phyloP scores from a whole-genome alignment of 2,888 invertebrate species.

The Tetragonula carbonaria region DNA sequence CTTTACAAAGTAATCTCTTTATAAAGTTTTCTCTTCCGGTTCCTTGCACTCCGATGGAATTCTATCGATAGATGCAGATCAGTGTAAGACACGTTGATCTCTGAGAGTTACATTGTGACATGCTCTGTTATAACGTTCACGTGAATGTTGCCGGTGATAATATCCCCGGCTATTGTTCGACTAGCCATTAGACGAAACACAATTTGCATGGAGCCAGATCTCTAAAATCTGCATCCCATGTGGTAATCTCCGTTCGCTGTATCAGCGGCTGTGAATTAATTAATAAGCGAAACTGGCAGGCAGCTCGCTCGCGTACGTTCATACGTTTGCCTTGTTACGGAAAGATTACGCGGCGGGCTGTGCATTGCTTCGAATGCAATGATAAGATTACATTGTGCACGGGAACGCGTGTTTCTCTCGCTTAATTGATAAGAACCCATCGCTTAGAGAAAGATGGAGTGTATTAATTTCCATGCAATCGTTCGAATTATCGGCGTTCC shows the following conservation, averaged over 20 bases:
- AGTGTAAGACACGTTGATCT: neutral
- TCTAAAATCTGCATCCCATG: neutral
- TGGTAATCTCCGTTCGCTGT: slow-evolving; percentile 11
- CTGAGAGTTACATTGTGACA: neutral
- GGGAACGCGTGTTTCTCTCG: neutral
- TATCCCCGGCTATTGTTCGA: neutral
- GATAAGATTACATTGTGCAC: slow-evolving; percentile 25
- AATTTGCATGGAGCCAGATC: neutral
- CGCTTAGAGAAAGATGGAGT: neutral
- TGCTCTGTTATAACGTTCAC: neutral
- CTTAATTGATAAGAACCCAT: neutral
- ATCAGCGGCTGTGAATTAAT: slow-evolving; percentile 37
- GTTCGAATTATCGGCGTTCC: neutral
- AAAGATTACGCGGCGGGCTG: slow-evolving; percentile 34
- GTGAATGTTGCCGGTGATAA: neutral
- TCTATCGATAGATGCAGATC: too few relatives aligned
- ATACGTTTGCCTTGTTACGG: slow-evolving; percentile 32
- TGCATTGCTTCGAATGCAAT: slow-evolving; percentile 12
- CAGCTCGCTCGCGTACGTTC: neutral
- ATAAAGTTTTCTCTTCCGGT: too few relatives aligned
- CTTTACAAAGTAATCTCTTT: too few relatives aligned
- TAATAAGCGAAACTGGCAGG: slow-evolving; percentile 26
- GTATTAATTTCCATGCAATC: neutral
- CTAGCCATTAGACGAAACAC: neutral
- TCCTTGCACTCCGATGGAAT: too few relatives aligned